A percentile compares a stretch with the other conserved stretches of the same genome.
Conservation (phyloP, 2,797 vertebrate species). For the Borostomias antarcticus region DNA sequence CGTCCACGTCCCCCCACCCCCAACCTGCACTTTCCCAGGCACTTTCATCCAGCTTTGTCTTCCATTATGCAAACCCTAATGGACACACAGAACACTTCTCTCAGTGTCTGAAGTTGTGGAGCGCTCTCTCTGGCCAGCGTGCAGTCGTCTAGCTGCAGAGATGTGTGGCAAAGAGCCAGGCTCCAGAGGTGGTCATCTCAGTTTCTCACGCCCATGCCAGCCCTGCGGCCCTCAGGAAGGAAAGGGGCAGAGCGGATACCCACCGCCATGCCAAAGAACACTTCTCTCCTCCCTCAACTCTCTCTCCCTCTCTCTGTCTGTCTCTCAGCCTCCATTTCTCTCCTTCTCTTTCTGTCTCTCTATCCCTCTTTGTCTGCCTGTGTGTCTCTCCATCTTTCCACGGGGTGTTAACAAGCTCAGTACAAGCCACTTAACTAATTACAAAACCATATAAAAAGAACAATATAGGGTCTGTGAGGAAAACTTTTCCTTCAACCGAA, state of each 20-base stretch:
- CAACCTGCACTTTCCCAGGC: slow-evolving; percentile 33
- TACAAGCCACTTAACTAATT: slow-evolving; percentile 44
- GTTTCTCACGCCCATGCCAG: slow-evolving; percentile 48
- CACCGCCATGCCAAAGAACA: slow-evolving; percentile 20
- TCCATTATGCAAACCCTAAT: slow-evolving; percentile 48
- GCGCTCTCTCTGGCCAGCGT: slow-evolving; percentile 46
- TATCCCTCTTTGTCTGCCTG: background rate
- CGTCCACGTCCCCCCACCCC: background rate
- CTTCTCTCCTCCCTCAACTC: background rate
- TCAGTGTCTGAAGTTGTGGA: slow-evolving; percentile 28
- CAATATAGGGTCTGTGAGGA: slow-evolving; percentile 18
- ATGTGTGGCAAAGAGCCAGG: background rate
- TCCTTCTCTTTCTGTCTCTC: slow-evolving; percentile 1
- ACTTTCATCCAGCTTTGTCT: slow-evolving; percentile 50
- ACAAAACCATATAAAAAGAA: slow-evolving; percentile 32
- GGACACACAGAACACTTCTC: slow-evolving; percentile 22
- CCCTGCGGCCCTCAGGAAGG: background rate
- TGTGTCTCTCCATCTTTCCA: slow-evolving; percentile 21
- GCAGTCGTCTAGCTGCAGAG: slow-evolving; percentile 20
- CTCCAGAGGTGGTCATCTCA: slow-evolving; percentile 28
- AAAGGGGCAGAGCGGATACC: slow-evolving; percentile 30
- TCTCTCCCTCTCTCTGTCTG: background rate
- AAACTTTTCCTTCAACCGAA: slow-evolving; percentile 14
- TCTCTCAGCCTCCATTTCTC: background rate
- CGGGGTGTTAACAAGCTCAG: slow-evolving; percentile 38